phyloP scores from a whole-genome alignment of 2,113 vertebrate genomes.

The Pachyramphus minor region DNA sequence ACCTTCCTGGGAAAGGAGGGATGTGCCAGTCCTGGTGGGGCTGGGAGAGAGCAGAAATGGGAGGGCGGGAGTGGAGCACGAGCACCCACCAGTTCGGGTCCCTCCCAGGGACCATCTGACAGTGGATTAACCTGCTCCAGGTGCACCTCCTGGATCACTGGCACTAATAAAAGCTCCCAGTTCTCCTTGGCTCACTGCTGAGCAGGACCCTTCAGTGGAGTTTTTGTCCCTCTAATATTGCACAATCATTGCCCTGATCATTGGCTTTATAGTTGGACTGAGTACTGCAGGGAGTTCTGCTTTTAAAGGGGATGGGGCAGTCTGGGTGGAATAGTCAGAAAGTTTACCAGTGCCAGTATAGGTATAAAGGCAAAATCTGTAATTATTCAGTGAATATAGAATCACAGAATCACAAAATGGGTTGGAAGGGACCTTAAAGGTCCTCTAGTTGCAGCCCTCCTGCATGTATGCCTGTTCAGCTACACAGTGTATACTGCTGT shows the following conservation, averaged over 20 bases:
- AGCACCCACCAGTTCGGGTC: background rate
- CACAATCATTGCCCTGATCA: background rate
- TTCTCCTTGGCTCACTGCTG: background rate
- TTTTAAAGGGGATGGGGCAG: background rate
- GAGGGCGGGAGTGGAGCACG: fast-evolving
- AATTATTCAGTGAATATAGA: background rate
- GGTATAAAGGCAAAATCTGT: background rate
- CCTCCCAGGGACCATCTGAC: background rate
- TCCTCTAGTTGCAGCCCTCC: background rate
- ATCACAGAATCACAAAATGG: background rate
- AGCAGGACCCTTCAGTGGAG: background rate
- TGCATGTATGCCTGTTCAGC: background rate
- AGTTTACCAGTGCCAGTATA: background rate
- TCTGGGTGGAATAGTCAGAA: background rate
- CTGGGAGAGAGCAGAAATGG: fast-evolving
- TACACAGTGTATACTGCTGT: background rate
- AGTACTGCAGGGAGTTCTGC: background rate
- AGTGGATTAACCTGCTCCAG: background rate
- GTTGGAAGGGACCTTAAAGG: background rate
- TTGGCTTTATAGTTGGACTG: background rate
- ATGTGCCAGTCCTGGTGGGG: fast-evolving
- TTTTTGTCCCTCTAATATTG: background rate
- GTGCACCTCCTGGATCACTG: background rate
- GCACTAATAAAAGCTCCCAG: background rate
- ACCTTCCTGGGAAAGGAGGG: background rate